phyloP scores from a whole-genome alignment of 2,888 invertebrate species.

The Macrophya annulata region DNA sequence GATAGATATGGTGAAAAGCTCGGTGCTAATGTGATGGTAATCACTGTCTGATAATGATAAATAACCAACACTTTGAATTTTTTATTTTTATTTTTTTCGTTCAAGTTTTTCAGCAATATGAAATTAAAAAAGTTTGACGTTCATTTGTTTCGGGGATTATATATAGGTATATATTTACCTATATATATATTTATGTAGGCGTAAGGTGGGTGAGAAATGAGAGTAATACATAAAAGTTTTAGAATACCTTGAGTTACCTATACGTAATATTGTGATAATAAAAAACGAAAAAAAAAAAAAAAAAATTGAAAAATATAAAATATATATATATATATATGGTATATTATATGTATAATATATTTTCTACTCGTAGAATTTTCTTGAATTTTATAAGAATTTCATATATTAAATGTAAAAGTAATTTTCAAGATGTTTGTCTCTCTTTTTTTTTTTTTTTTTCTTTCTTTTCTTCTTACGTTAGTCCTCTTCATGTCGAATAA shows the following conservation, averaged over 20 bases:
- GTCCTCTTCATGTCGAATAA: too few species aligned
- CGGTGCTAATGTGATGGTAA: background rate
- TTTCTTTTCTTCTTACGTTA: background rate
- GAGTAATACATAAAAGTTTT: background rate
- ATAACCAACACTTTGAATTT: background rate
- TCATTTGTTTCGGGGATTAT: background rate
- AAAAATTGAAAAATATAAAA: background rate
- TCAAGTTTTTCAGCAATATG: background rate
- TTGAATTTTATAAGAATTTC: background rate
- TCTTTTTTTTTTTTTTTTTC: background rate
- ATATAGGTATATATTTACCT: background rate
- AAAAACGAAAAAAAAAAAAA: background rate
- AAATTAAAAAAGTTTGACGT: slow-evolving; percentile 23
- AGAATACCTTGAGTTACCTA: background rate
- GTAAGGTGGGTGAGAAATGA: background rate
- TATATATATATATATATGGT: background rate
- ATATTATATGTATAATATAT: too few species aligned
- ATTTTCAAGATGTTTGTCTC: background rate
- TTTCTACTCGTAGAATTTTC: background rate
- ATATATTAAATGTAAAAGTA: background rate
- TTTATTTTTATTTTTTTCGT: background rate
- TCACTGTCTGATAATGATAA: background rate
- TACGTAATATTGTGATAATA: background rate
- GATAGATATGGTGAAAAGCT: background rate
- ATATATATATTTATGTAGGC: background rate